Evolutionary conservation across 2,113 vertebrate species (phyloP), one percentile per base, ranked within the genome.

Genomic region (Callipepla squamata): DNA sequence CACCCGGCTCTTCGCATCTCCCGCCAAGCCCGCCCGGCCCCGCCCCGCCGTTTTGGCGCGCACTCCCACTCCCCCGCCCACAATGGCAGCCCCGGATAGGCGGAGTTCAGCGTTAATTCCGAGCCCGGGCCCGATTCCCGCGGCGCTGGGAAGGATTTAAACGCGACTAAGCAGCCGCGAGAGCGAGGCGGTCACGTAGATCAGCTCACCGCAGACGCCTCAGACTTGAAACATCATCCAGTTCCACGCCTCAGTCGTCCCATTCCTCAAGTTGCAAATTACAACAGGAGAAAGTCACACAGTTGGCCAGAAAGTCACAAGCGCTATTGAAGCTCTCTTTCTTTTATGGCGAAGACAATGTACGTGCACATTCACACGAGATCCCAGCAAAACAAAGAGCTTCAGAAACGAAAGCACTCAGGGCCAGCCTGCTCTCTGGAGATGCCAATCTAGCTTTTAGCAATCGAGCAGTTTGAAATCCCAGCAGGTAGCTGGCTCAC

Each of bases 21-120:
- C 58, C 58, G 58, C 58, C 58, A 34, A 34, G 28, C 51, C 58
- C 34, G 58, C 21, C 58, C n/a, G 58, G 34, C 21, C 58, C 58
- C 58, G 58, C 58, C 87, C 72, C 58, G 84, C 73, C 23, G 18
- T 87, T 95, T 91, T 89, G 93, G 94, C 90, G 94, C 82, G 79
- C 74, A 3, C 13, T 30, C 21, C 12, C 40, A 40, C 40, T 40
- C 40, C 40, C 11, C 40, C 40, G 40, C 40, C 40, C 40, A 40
- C 40, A 40, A 40, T 40, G 40, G 40, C 40, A 40, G 40, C 40
- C 40, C 40, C 40, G 40, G 11, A 40, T 40, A 40, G 11, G 11
- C 40, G 11, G 40, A 40, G 40, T 40, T 13, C 40, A 13, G 40
- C 40, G 40, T 40, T 40, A 40, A 13, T 40, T 40, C 40, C 13